A percentile compares a stretch with the other conserved stretches of the same genome.
Conservation (phyloP, 1,140 invertebrate genomes). For the Zaprionus kolodkinae region DNA sequence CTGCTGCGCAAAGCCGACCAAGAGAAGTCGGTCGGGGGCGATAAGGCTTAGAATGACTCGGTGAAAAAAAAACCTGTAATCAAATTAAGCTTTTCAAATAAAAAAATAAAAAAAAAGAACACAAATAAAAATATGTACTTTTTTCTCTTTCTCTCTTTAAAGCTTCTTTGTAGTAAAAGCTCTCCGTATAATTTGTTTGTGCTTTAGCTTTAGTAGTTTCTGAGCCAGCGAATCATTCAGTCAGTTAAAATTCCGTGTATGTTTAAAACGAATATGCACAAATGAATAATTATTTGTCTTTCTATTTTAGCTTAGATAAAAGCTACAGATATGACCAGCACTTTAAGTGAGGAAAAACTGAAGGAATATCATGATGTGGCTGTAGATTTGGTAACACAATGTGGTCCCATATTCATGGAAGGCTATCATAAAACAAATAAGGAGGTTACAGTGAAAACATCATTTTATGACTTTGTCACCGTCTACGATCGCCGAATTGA, state of each 20-base stretch:
- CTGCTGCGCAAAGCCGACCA: constrained; percentile 71
- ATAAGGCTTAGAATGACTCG: constrained; percentile 33
- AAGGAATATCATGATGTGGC: constrained; percentile 64
- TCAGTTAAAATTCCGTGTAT: constrained; percentile 4
- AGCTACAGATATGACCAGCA: constrained; percentile 34
- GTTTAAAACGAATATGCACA: neutral
- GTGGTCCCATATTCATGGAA: constrained; percentile 79
- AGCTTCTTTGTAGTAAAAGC: constrained; percentile 15
- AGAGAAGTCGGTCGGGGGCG: constrained; percentile 67
- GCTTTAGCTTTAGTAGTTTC: constrained; percentile 26
- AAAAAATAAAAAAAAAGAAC: constrained; percentile 39
- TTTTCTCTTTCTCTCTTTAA: neutral
- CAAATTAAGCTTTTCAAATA: constrained; percentile 44
- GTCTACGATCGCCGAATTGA: constrained; percentile 90
- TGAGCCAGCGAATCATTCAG: constrained; percentile 5
- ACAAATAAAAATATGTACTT: constrained; percentile 30
- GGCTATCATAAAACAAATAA: constrained; percentile 86
- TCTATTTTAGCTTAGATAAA: neutral
- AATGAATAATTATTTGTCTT: neutral
- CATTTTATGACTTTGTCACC: constrained; percentile 90
- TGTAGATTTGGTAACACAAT: constrained; percentile 69
- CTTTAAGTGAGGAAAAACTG: constrained; percentile 43
- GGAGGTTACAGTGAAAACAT: constrained; percentile 86
- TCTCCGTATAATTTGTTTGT: neutral
- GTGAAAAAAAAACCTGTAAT: constrained; percentile 26